Evolutionary conservation across 2,797 vertebrate species (phyloP).

Genomic region (Oreortyx pictus): DNA sequence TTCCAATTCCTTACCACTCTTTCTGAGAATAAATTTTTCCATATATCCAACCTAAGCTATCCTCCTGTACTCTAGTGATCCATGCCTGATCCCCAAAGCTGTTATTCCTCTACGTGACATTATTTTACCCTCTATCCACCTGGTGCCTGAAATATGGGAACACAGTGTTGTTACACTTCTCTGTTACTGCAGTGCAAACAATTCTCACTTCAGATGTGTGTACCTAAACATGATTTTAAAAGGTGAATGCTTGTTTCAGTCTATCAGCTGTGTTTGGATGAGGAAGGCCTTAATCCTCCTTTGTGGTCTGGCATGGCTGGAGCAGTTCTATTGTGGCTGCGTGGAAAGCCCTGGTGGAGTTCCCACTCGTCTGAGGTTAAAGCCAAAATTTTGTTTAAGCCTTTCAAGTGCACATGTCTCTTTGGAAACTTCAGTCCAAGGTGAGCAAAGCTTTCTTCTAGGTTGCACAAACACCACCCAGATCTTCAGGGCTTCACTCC

Average conservation of each 20-base stretch:
- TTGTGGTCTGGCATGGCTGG: neutral
- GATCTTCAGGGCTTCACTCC: constrained; percentile 35
- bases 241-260: neutral
- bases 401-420: neutral
- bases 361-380: neutral
- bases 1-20: no score
- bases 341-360: neutral
- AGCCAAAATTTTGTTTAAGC: neutral
- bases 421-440: constrained; percentile 23
- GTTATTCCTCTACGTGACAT: fast-evolving
- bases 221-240: neutral
- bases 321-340: fast-evolving
- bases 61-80: neutral
- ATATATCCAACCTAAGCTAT: no score
- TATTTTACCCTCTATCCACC: neutral
- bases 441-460: constrained; percentile 2
- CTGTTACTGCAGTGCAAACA: neutral
- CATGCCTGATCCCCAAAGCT: neutral
- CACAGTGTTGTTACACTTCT: neutral
- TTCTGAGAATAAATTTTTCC: no score
- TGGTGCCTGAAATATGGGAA: neutral
- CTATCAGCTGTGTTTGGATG: neutral
- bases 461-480: neutral
- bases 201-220: neutral
- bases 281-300: neutral